phyloP scores from a whole-genome alignment of 2,113 vertebrate genomes.

The Pseudorasbora parva region DNA sequence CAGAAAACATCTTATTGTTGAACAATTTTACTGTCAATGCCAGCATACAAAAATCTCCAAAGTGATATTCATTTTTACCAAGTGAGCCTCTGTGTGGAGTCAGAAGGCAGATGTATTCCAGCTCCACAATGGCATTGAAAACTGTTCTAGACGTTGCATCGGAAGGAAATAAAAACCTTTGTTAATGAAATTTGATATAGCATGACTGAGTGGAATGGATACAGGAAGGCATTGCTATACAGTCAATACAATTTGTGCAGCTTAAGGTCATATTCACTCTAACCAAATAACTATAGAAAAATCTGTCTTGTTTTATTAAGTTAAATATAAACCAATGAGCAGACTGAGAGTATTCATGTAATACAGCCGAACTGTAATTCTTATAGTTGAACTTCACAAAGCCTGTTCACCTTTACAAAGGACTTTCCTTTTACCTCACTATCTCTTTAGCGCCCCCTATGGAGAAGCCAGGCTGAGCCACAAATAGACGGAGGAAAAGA shows the following conservation, averaged over 20 bases:
- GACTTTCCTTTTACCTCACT: constrained; percentile 74
- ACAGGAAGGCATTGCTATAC: constrained; percentile 51
- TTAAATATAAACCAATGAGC: background rate
- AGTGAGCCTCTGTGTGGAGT: constrained; percentile 68
- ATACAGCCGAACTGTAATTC: background rate
- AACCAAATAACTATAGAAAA: constrained; percentile 55
- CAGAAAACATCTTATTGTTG: background rate
- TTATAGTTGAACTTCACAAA: background rate
- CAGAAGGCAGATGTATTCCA: constrained; percentile 85
- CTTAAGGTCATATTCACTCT: constrained; percentile 44
- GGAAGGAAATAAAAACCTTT: constrained; percentile 36
- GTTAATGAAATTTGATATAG: constrained; percentile 52
- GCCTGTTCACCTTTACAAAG: background rate
- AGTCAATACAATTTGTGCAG: constrained; percentile 50
- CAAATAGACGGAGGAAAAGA: constrained; percentile 89
- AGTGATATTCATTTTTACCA: constrained; percentile 73
- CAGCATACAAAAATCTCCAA: background rate
- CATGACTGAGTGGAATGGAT: constrained; percentile 50
- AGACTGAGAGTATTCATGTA: background rate
- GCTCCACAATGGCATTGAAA: constrained; percentile 81
- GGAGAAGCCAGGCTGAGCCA: constrained; percentile 76
- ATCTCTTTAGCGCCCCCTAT: constrained; percentile 78
- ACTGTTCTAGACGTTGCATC: constrained; percentile 74
- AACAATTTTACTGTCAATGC: background rate
- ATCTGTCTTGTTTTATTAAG: constrained; percentile 38